These are phyloP conservation scores for Toxostoma redivivum DNA, from an alignment of 2,113 vertebrate genomes.

Conservation along the genomic window DNA sequence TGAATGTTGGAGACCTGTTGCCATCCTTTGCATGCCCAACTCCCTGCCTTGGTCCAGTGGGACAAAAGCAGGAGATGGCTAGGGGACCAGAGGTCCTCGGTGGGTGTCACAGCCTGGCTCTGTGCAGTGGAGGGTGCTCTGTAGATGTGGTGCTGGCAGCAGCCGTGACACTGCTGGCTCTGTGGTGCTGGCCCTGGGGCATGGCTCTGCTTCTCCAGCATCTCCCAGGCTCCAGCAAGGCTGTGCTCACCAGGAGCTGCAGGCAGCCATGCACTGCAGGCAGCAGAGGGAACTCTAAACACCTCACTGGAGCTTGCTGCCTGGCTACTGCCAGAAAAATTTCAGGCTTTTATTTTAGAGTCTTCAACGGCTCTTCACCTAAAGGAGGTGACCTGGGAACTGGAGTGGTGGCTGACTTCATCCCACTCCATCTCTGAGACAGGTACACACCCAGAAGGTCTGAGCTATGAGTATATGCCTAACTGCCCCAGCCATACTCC, in stretches of 20 bases:
- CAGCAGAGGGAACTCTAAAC: conserved; percentile 54
- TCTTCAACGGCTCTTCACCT: background rate
- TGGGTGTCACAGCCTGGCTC: background rate
- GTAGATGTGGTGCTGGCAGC: background rate
- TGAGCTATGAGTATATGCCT: accelerated
- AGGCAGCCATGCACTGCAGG: background rate
- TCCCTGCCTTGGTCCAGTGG: background rate
- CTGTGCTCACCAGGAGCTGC: background rate
- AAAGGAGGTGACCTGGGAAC: background rate
- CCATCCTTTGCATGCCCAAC: background rate
- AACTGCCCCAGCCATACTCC: background rate
- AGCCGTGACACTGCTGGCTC: background rate
- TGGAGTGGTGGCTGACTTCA: background rate
- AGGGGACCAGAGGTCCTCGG: background rate
- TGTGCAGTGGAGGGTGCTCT: background rate
- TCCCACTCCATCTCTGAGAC: background rate
- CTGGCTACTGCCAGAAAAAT: background rate
- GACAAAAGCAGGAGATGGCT: background rate
- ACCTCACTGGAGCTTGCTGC: background rate
- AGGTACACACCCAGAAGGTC: no score
- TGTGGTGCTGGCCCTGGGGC: background rate
- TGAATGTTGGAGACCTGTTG: accelerated
- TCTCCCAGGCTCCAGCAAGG: accelerated
- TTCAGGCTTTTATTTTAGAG: background rate
- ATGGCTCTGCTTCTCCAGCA: background rate